Conservation (phyloP, 2,113 vertebrate species). For the Hypanus sabinus region DNA sequence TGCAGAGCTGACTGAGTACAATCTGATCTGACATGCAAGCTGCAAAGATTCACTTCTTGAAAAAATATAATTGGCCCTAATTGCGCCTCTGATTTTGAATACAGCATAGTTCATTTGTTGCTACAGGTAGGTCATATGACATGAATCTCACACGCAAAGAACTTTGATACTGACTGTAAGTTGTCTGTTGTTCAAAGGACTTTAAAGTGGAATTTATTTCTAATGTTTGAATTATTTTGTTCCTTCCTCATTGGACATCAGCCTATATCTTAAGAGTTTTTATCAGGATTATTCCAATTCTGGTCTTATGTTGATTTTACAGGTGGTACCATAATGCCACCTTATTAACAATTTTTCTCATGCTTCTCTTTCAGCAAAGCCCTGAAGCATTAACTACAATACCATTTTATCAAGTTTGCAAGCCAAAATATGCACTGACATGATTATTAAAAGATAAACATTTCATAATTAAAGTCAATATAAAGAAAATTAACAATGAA, state of each 20-base stretch:
- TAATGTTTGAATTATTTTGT: background rate
- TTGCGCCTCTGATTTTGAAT: background rate
- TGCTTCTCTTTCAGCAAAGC: background rate
- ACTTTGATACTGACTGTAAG: background rate
- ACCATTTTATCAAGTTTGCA: background rate
- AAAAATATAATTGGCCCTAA: background rate
- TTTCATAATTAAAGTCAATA: background rate
- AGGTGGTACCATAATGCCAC: background rate
- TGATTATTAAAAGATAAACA: background rate
- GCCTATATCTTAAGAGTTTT: background rate
- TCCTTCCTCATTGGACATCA: background rate
- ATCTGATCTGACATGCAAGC: background rate
- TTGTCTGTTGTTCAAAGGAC: background rate
- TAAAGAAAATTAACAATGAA: background rate
- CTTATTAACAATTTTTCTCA: background rate
- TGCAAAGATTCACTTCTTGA: slow-evolving; percentile 16
- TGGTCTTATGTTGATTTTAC: background rate
- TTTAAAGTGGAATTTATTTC: background rate
- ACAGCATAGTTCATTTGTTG: background rate
- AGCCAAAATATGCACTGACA: background rate
- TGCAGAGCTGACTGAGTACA: background rate
- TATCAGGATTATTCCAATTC: background rate
- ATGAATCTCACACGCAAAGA: background rate
- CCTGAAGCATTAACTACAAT: background rate
- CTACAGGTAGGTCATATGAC: background rate